Evolutionary conservation across 2,797 vertebrate genomes (phyloP).

Genomic region (Phoxinus dragarum): DNA sequence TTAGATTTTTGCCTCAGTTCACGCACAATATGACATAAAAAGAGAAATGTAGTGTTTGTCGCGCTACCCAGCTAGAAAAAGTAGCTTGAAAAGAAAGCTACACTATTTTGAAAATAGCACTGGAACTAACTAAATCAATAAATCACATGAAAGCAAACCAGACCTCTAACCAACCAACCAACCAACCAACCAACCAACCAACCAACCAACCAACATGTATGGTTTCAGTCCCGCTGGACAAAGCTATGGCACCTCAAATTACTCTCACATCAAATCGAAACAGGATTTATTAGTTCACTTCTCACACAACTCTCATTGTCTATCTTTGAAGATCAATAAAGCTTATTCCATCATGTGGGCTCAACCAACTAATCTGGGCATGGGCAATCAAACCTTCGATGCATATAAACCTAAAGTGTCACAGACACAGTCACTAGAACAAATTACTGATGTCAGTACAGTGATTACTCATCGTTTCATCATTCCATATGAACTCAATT

Average conservation of each 20-base stretch:
- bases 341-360: constrained; percentile 38
- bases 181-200: constrained; percentile 8
- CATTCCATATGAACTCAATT: background rate
- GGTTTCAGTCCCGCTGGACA: constrained; percentile 46
- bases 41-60: background rate
- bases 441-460: constrained; percentile 13
- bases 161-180: constrained; percentile 30
- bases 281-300: constrained; percentile 33
- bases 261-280: constrained; percentile 52
- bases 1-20: background rate
- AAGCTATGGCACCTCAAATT: constrained; percentile 52
- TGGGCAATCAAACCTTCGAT: constrained; percentile 19
- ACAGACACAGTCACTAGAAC: constrained; percentile 15
- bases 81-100: background rate
- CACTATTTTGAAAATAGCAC: background rate
- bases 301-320: constrained; percentile 11
- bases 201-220: constrained; percentile 27
- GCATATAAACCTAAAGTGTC: constrained; percentile 22
- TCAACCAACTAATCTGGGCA: constrained; percentile 36
- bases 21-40: background rate
- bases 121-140: constrained; percentile 57
- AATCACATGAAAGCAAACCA: constrained; percentile 44
- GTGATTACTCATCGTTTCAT: constrained; percentile 36
- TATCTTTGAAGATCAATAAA: constrained; percentile 47
- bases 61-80: background rate